Conservation (phyloP, 2,797 vertebrate genomes). For the Hipposideros larvatus region DNA sequence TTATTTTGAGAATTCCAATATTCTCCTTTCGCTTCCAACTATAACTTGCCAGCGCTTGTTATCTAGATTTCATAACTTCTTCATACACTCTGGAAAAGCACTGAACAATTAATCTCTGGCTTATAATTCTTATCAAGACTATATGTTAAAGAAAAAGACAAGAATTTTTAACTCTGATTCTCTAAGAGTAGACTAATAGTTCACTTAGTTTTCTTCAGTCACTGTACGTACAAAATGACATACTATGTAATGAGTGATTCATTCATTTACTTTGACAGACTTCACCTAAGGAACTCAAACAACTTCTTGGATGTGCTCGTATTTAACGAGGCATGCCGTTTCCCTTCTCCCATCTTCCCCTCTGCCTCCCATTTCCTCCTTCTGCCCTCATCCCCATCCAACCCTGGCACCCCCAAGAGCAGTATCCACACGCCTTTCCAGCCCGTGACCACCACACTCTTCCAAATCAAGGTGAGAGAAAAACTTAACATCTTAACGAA, state of each 20-base stretch:
- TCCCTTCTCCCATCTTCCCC: too few species aligned
- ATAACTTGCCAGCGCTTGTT: neutral
- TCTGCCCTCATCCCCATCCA: accelerated
- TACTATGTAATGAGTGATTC: neutral
- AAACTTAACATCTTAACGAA: neutral
- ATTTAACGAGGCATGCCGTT: neutral
- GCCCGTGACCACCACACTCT: neutral
- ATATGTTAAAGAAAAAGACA: neutral
- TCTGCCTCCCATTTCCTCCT: neutral
- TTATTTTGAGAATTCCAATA: slow-evolving; percentile 43
- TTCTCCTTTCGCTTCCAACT: neutral
- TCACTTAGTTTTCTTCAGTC: neutral
- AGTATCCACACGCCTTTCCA: neutral
- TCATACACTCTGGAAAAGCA: neutral
- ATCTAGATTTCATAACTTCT: neutral
- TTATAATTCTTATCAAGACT: slow-evolving; percentile 19
- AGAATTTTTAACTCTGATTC: slow-evolving; percentile 20
- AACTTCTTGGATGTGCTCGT: neutral
- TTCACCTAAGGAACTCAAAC: neutral
- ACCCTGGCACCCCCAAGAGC: neutral
- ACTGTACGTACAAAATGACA: neutral
- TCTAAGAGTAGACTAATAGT: neutral
- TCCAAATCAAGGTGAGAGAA: neutral
- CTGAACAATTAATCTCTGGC: neutral
- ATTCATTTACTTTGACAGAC: neutral